A percentile compares a stretch with the other conserved stretches of the same genome.
Evolutionary conservation across 2,113 vertebrate genomes (phyloP).

Genomic region (Carassius auratus): DNA sequence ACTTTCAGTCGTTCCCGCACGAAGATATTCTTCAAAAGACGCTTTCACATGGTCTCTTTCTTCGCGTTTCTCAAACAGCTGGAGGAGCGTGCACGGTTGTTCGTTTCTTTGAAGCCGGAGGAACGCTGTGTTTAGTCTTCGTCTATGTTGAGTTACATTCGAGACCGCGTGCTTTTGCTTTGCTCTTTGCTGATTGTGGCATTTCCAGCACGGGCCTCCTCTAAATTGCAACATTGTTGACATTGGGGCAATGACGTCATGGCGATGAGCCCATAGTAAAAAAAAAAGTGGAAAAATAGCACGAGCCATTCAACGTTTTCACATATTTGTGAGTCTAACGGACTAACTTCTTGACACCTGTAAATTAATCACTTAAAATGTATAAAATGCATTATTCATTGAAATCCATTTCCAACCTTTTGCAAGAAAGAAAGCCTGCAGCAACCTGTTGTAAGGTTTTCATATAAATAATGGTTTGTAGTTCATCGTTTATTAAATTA

Average conservation of each 20-base stretch:
- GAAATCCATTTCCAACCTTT: too few species aligned
- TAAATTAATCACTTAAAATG: not conserved
- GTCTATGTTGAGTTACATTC: not conserved
- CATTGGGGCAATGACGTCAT: conserved; percentile 75
- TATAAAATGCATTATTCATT: too few species aligned
- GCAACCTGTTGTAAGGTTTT: too few species aligned
- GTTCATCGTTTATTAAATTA: too few species aligned
- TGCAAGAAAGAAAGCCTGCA: too few species aligned
- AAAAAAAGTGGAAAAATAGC: conserved; percentile 43
- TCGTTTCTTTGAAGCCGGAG: not conserved
- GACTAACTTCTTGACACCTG: not conserved
- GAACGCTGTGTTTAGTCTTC: not conserved
- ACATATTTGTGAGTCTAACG: not conserved
- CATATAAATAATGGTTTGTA: too few species aligned
- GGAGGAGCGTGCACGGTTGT: not conserved
- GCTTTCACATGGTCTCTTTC: conserved; percentile 41
- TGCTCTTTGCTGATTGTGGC: conserved; percentile 41
- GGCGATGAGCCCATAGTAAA: conserved; percentile 65
- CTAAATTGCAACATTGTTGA: conserved; percentile 75
- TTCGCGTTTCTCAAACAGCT: not conserved
- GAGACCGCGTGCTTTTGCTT: conserved; percentile 4
- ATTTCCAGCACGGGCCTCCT: conserved; percentile 68
- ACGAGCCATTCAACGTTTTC: conserved; percentile 34
- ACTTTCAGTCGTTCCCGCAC: conserved; percentile 41
- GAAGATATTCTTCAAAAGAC: conserved; percentile 9